Evolutionary conservation across 2,113 vertebrate species (phyloP), one percentile per base, ranked within the genome.

Genomic region (Dasyornis broadbenti): DNA sequence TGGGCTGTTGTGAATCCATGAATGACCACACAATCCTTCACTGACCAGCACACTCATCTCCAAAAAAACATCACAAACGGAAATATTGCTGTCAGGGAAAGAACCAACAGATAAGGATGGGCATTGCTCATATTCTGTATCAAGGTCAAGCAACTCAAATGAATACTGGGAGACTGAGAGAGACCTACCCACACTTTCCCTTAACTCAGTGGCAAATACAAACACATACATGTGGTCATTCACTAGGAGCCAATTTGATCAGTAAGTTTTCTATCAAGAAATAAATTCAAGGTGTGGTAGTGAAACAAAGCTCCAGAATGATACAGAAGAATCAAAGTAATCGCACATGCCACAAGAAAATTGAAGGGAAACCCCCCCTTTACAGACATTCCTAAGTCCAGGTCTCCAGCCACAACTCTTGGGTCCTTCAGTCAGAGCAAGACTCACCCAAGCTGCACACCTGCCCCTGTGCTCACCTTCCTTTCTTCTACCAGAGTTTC

Each of bases 381-480:
- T 9, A 86, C 5, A 61, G 35, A 52, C 0, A 3, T 50, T 66
- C 30, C 35, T 68, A 69, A 75, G n/a, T 17, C 15, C 6, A 2
- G 15, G 70, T 52, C 9, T 60, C 7, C n/a, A 76, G 37, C 12
- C 3, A 10, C 45, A 81, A 44, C 7, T 68, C 69, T 40, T 31
- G 31, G 22, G 24, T 64, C 28, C 40, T 57, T 12, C 5, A 15
- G 13, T 19, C 15, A 82, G 28, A 49, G 31, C 3, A 3, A 24
- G 45, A 81, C 14, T 75, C 42, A 33, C 7, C 4, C 0, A 0
- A 75, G 37, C n/a, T 66, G 47, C 82, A 1, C 9, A 52, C 5
- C 7, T 4, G 0, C 4, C 35, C 44, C 47, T 57, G 13, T 22
- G 44, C 33, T 61, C 0, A 0, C 37, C 35, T 35, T 66, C 24